A percentile compares a stretch with the other conserved stretches of the same genome.
These are phyloP conservation scores for Microchrysa polita DNA, from an alignment of 2,888 invertebrate genomes.

Conservation along the genomic window DNA sequence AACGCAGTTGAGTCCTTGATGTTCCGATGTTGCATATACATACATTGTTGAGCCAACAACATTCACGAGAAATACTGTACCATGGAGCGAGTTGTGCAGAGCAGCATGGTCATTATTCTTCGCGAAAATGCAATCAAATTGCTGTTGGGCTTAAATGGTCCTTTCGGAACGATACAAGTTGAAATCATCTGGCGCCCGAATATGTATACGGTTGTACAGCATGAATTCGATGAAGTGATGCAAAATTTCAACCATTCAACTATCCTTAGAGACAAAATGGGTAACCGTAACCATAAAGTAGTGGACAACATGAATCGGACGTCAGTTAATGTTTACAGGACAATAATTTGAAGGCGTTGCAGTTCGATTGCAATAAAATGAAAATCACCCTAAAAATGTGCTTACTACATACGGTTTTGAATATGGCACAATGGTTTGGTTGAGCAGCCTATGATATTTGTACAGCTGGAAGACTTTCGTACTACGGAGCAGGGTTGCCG, in stretches of 20 bases:
- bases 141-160: conserved; percentile 32
- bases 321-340: conserved; percentile 41
- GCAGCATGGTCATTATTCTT: conserved; percentile 28
- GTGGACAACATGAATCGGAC: conserved; percentile 41
- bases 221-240: conserved; percentile 19
- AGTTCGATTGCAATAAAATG: conserved; percentile 41
- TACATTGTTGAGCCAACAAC: not conserved
- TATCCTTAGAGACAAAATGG: conserved; percentile 14
- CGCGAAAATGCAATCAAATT: conserved; percentile 36
- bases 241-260: too few relatives aligned
- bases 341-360: conserved; percentile 39
- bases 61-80: not conserved
- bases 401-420: conserved; percentile 6
- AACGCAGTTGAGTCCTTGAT: conserved; percentile 25
- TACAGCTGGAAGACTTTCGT: too few relatives aligned
- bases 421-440: too few relatives aligned
- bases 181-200: conserved; percentile 6
- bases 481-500: too few relatives aligned
- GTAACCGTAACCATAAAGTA: conserved; percentile 32
- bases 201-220: not conserved
- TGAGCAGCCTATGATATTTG: too few relatives aligned
- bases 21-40: too few relatives aligned
- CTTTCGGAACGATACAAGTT: conserved; percentile 32
- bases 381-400: conserved; percentile 20
- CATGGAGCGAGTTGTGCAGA: conserved; percentile 3